Evolutionary conservation across 2,113 vertebrate genomes (phyloP).

Genomic region (Serilophus lunatus): DNA sequence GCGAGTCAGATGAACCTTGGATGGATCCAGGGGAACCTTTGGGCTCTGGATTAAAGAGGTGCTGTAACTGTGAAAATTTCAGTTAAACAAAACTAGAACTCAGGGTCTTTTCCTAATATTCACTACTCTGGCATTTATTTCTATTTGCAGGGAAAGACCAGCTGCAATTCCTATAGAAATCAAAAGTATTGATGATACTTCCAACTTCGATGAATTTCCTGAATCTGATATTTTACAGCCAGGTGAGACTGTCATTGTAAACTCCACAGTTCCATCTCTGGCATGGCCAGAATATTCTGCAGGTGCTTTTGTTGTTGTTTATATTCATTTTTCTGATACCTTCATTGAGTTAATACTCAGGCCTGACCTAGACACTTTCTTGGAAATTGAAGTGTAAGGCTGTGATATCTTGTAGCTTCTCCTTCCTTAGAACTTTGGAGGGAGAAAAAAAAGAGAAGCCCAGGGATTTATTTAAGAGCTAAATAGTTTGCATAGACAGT

Average conservation of each 20-base stretch:
- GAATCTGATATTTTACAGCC: conserved; percentile 97
- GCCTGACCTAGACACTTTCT: neutral
- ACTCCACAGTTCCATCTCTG: neutral
- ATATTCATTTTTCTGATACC: neutral
- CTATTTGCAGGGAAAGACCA: conserved; percentile 84
- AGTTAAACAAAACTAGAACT: neutral
- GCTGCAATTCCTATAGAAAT: conserved; percentile 96
- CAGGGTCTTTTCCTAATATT: neutral
- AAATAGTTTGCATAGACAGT: neutral
- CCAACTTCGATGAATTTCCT: conserved; percentile 96
- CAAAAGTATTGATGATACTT: conserved; percentile 96
- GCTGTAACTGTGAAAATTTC: neutral
- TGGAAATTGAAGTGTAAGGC: neutral
- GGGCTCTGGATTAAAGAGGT: neutral
- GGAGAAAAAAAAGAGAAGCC: neutral
- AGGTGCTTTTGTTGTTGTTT: neutral
- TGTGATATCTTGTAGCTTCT: neutral
- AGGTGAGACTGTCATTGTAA: conserved; percentile 71
- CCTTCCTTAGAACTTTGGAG: neutral
- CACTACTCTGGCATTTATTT: neutral
- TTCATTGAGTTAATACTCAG: neutral
- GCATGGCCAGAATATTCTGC: neutral
- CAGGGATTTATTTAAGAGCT: neutral
- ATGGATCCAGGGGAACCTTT: neutral
- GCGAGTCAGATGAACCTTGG: neutral